Evolutionary conservation across 2,888 invertebrate genomes (phyloP), one percentile per base, ranked within the genome.

Genomic region (Altica lythri): DNA sequence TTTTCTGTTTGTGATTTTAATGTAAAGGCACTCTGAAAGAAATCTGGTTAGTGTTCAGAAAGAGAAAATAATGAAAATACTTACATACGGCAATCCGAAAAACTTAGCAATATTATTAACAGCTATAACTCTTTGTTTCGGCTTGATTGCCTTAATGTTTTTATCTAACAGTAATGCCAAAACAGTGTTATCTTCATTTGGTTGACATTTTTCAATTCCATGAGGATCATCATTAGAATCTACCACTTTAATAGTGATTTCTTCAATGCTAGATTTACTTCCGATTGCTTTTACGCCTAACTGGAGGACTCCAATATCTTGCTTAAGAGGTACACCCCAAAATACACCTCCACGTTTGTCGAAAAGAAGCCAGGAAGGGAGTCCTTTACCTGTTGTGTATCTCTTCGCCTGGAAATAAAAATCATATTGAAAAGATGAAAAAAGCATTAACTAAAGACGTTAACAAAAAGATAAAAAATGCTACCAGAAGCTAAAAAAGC

Each of bases 311-410:
- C 89, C 90, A 8, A 86, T 72, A 72, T 92, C 87, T 53, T 81
- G 80, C 46, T 78, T 76, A 61, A 83, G 79, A 0, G 92, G 90
- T 48, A 92, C 82, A 12, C 92, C 92, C 74, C 85, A 83, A 70
- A 92, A 81, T 51, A 86, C 79, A n/a, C 85, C 85, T 59, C 83
- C 83, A 47, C 78, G 80, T 48, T 83, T 81, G 74, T 90, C 86
- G 77, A 89, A 89, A 60, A 84, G 79, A 66, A 90, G 76, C 90
- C 90, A 90, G 59, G 77, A 75, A 1, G 89, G 87, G 62, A 85
- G 69, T 1, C 73, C 66, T 46, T 75, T 74, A 12, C 75, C 74
- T 35, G n/a, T n/a, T n/a, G 72, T 69, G 19, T 72, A 66, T 50
- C 72, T 71, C 62, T 72, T 78, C 27, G 77, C 78, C 81, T 81